Base-by-base conservation (phyloP, 2,888 invertebrate species). In the Pterostichus niger region DNA sequence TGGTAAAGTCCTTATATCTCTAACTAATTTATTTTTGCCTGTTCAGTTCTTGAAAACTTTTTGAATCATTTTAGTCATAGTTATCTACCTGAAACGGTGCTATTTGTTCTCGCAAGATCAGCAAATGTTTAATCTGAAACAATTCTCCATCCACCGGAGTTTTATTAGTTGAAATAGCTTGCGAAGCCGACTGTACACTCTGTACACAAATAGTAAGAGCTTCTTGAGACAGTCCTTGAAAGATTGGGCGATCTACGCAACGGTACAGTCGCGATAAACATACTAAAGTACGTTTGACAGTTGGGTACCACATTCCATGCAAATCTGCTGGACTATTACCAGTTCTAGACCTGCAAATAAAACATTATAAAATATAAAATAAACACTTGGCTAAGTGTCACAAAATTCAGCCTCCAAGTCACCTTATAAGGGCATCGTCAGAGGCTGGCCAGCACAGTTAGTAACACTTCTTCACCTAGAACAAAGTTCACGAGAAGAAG, bases 221-320 rank as follows among this genome's bases (percentile, higher is more conserved):
- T 90, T 99, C 99, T 89, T 99, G 98, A 0, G 99, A 98, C 49
- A 99, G 90, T 0, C 98, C 98, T 91, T 99, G 99, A 90, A 99
- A 99, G 31, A 98, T 98, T 76, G 96, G 95, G 85, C 95, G 94
- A 90, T 99, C 99, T 9, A 99, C 93, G 88, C 99, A 99, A 76
- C 98, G 93, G 89, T 95, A 96, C 0, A 98, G 92, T 84, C 99
- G 94, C 0, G 99, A 99, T 3, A 99, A 91, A 84, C 98, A 99
- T 17, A 99, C 97, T 15, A 99, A 90, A 0, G 99, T 98, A 61
- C 99, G 92, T 15, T 99, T 92, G 0, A 99, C 98, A 0, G 98
- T 98, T 0, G 99, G 99, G 90, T 99, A 99, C 99, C 99, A 99
- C 98, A 99, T 98, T 33, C 99, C 99, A 90, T 99, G 99, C 44